Percentiles rank a stretch among this genome's conserved stretches.
Conservation (phyloP, 2,888 invertebrate species). For the Eupithecia inturbata region DNA sequence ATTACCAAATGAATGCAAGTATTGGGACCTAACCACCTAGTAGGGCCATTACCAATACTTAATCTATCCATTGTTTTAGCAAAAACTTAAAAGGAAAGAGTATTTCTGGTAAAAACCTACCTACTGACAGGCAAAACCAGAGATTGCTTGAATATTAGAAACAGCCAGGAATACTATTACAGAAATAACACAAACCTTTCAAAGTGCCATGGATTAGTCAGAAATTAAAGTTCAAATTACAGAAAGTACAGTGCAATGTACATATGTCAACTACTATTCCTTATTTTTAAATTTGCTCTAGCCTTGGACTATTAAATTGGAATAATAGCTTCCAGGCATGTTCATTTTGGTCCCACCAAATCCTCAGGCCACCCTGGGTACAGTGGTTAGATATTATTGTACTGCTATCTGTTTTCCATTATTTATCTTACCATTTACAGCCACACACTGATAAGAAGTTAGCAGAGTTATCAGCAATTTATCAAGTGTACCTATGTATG, state of each 20-base stretch:
- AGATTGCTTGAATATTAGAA: not conserved
- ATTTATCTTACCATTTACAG: constrained; percentile 45
- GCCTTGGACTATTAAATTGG: not conserved
- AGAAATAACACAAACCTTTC: not conserved
- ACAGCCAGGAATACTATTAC: not conserved
- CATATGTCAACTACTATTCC: not conserved
- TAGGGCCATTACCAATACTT: not conserved
- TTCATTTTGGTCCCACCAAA: not conserved
- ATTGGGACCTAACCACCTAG: not conserved
- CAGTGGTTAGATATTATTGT: constrained; percentile 26
- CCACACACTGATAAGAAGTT: constrained; percentile 44
- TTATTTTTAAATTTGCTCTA: not conserved
- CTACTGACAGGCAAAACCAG: not conserved
- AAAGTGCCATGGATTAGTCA: not conserved
- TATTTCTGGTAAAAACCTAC: not conserved
- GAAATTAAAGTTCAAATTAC: not conserved
- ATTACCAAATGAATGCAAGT: not conserved
- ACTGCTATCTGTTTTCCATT: constrained; percentile 40
- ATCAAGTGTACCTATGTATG: constrained; percentile 33
- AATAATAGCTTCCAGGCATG: not conserved
- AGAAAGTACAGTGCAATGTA: not conserved
- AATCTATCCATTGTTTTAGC: not conserved
- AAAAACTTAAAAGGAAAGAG: not conserved
- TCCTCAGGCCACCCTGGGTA: not conserved
- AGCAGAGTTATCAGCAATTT: constrained; percentile 43